Evolutionary conservation across 1,140 invertebrate genomes (phyloP).

Genomic region (Apis laboriosa): DNA sequence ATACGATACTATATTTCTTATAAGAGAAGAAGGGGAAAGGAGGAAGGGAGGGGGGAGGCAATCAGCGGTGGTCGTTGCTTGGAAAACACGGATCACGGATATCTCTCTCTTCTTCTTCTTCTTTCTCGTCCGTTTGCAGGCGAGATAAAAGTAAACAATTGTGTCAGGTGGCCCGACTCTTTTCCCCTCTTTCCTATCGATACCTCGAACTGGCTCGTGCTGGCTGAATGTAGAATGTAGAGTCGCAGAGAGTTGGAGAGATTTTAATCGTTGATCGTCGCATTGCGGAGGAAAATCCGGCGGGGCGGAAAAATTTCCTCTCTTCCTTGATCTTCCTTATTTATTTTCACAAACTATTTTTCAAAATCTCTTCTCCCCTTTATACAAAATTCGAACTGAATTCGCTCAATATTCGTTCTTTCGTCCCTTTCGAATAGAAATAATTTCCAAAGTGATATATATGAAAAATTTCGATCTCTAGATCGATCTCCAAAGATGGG

Average conservation of each 20-base stretch:
- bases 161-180: not conserved
- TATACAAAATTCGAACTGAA: no score
- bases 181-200: not conserved
- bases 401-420: no score
- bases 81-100: slow-evolving; percentile 29
- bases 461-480: no score
- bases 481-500: no score
- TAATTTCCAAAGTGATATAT: no score
- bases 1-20: slow-evolving; percentile 19
- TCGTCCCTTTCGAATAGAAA: no score
- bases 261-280: slow-evolving; percentile 25
- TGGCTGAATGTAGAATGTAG: slow-evolving; percentile 39
- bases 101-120: not conserved
- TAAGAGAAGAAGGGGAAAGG: no score
- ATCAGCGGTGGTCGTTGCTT: slow-evolving; percentile 25
- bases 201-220: not conserved
- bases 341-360: not conserved
- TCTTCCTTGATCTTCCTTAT: not conserved
- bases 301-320: not conserved
- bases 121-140: not conserved
- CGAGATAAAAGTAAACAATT: slow-evolving; percentile 22
- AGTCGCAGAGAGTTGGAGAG: slow-evolving; percentile 31
- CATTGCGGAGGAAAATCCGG: slow-evolving; percentile 43
- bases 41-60: not conserved
- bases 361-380: no score